These are phyloP conservation scores for Pardosa pseudoannulata DNA, from an alignment of 2,888 invertebrate genomes.

Conservation along the genomic window DNA sequence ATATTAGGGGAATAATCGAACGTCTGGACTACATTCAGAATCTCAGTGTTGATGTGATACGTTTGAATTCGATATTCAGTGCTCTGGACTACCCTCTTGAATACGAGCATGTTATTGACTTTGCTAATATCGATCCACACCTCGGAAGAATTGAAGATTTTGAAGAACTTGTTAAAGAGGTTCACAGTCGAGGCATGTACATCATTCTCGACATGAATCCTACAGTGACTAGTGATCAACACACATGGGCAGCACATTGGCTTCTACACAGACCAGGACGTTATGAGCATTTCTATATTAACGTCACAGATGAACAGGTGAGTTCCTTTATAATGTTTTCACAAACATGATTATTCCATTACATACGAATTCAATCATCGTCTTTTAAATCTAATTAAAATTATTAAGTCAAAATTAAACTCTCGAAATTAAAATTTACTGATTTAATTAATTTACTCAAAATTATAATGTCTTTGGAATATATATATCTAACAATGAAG, in stretches of 20 bases:
- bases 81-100: conserved; percentile 86
- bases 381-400: no score
- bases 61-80: conserved; percentile 89
- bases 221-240: conserved; percentile 73
- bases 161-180: conserved; percentile 81
- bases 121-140: conserved; percentile 83
- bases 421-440: no score
- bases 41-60: conserved; percentile 85
- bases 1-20: conserved; percentile 85
- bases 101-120: conserved; percentile 83
- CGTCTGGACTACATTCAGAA: conserved; percentile 84
- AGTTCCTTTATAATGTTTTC: conserved; percentile 1
- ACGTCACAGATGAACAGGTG: conserved; percentile 59
- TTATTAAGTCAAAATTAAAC: no score
- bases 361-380: no score
- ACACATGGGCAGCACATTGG: conserved; percentile 74
- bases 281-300: conserved; percentile 71
- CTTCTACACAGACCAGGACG: conserved; percentile 56
- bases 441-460: no score
- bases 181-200: conserved; percentile 85
- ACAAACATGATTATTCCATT: no score
- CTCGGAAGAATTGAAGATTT: conserved; percentile 86
- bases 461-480: no score
- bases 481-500: no score
- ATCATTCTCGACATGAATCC: conserved; percentile 84